These are phyloP conservation scores for Melospiza melodia DNA, from an alignment of 2,113 vertebrate genomes.

Conservation along the genomic window DNA sequence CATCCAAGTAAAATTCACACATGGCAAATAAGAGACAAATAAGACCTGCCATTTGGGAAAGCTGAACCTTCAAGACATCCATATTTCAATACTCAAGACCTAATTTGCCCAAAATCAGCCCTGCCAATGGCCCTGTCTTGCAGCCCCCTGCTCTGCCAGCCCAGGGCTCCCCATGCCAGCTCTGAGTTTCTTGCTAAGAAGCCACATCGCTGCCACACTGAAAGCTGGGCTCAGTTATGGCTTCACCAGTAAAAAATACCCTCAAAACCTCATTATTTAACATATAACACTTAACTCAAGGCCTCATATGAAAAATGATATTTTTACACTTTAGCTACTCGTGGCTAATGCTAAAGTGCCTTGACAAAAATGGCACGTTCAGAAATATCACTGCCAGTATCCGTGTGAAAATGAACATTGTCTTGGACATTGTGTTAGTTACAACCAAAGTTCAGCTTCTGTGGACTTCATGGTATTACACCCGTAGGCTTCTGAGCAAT, in stretches of 20 bases:
- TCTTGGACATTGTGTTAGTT: neutral
- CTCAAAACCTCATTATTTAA: slow-evolving; percentile 12
- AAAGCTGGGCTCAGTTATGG: neutral
- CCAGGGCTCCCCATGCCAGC: neutral
- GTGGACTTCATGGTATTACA: neutral
- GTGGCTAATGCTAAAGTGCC: neutral
- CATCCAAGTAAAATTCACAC: neutral
- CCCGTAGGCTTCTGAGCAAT: neutral
- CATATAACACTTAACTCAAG: neutral
- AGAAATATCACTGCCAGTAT: neutral
- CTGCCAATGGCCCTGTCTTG: neutral
- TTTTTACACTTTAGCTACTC: neutral
- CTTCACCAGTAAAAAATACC: neutral
- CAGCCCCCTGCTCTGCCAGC: neutral
- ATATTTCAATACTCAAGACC: neutral
- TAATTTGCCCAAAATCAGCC: neutral
- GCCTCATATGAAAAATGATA: neutral
- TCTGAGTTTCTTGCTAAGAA: neutral
- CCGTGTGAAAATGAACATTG: neutral
- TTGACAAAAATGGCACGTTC: neutral
- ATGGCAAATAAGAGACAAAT: neutral
- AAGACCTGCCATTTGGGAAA: neutral
- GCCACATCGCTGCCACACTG: neutral
- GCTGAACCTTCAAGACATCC: neutral
- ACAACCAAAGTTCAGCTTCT: neutral